Evolutionary conservation across 2,113 vertebrate genomes (phyloP).

Genomic region (Antigone vipio): DNA sequence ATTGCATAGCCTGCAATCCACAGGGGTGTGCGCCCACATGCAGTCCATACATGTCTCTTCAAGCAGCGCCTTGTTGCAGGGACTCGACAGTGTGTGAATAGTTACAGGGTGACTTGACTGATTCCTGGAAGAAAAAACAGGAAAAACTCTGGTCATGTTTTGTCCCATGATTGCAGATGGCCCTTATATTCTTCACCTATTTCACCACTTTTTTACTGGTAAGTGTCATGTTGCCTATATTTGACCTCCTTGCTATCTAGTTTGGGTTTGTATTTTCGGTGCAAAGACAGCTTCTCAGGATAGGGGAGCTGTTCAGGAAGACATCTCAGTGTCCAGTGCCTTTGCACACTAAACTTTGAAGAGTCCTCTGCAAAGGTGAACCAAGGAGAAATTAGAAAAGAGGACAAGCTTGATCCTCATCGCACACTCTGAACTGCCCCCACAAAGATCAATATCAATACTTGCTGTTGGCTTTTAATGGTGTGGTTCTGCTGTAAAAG

Average conservation of each 20-base stretch:
- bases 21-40: too few relatives aligned
- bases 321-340: not conserved
- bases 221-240: not conserved
- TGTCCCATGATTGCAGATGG: not conserved
- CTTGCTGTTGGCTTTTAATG: not conserved
- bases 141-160: not conserved
- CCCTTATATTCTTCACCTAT: not conserved
- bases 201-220: rapidly evolving
- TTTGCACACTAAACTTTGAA: not conserved
- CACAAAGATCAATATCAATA: not conserved
- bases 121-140: not conserved
- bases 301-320: not conserved
- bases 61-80: not conserved
- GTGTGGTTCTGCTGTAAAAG: not conserved
- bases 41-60: not conserved
- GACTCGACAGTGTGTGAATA: not conserved
- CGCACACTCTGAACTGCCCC: not conserved
- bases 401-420: not conserved
- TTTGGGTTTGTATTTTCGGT: not conserved
- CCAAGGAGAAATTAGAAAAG: not conserved
- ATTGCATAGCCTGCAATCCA: not conserved
- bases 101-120: not conserved
- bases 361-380: not conserved
- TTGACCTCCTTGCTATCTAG: not conserved
- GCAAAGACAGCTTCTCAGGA: not conserved